phyloP scores from a whole-genome alignment of 2,113 vertebrate genomes.

The Eleginops maclovinus region DNA sequence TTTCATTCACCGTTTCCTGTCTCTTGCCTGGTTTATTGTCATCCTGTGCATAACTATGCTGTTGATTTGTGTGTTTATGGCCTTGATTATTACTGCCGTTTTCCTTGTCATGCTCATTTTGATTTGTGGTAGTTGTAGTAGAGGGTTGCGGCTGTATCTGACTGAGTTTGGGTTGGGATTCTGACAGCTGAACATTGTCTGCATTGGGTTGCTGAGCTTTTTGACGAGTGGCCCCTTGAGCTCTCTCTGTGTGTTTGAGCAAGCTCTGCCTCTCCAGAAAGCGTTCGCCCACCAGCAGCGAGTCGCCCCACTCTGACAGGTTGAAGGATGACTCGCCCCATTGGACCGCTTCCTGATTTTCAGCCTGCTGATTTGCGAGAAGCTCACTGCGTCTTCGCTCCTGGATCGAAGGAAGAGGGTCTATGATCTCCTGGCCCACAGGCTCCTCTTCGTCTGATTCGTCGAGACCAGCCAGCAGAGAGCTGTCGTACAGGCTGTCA shows the following conservation, averaged over 20 bases:
- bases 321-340: conserved; percentile 87
- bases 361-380: conserved; percentile 73
- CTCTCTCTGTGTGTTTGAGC: conserved; percentile 37
- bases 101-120: conserved; percentile 4
- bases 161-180: background rate
- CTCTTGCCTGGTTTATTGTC: background rate
- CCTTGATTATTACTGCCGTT: conserved; percentile 5
- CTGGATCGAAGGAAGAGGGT: conserved; percentile 28
- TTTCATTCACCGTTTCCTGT: background rate
- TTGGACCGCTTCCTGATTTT: conserved; percentile 79
- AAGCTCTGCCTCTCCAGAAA: conserved; percentile 78
- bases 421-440: conserved; percentile 17
- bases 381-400: conserved; percentile 67
- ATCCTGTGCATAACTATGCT: background rate
- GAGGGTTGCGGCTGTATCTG: conserved; percentile 6
- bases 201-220: background rate
- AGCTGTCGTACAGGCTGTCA: conserved; percentile 88
- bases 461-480: conserved; percentile 70
- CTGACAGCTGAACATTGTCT: background rate
- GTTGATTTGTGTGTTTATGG: background rate
- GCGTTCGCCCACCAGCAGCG: conserved; percentile 83
- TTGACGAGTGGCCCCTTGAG: background rate
- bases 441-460: conserved; percentile 64
- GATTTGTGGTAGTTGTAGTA: background rate
- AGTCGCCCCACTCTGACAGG: conserved; percentile 89